Evolutionary conservation across 2,888 invertebrate species (phyloP).

Genomic region (Autographa gamma): DNA sequence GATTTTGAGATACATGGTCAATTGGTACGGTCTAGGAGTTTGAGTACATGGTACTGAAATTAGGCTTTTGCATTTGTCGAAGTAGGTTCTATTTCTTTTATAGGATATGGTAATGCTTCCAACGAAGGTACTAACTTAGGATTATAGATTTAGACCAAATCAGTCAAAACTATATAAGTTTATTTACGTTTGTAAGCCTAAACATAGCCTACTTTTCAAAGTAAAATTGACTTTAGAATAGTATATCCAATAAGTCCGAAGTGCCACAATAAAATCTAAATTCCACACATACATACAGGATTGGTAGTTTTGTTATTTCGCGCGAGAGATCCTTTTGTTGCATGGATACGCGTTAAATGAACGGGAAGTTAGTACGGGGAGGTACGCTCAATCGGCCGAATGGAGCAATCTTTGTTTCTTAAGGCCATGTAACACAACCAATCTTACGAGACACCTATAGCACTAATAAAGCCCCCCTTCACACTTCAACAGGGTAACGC

Average conservation of each 20-base stretch:
- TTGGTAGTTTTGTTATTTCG: slow-evolving; percentile 88
- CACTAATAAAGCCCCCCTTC: slow-evolving; percentile 61
- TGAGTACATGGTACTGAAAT: neutral
- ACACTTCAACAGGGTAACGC: slow-evolving; percentile 37
- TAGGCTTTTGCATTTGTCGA: neutral
- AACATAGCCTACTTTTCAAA: neutral
- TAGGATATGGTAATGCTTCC: too few relatives aligned
- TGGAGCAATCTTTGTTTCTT: slow-evolving; percentile 86
- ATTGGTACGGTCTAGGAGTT: neutral
- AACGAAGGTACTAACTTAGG: too few relatives aligned
- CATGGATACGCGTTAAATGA: slow-evolving; percentile 87
- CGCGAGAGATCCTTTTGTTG: slow-evolving; percentile 86
- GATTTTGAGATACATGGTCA: neutral
- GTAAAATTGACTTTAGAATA: neutral
- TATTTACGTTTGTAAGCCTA: neutral
- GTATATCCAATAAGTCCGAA: slow-evolving; percentile 21
- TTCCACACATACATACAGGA: slow-evolving; percentile 72
- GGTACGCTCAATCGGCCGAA: slow-evolving; percentile 86
- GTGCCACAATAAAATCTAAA: slow-evolving; percentile 63
- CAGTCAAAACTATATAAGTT: too few relatives aligned
- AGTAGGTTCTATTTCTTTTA: too few relatives aligned
- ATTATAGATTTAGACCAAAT: too few relatives aligned
- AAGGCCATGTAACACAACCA: slow-evolving; percentile 81
- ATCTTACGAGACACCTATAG: slow-evolving; percentile 69
- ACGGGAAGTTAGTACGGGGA: slow-evolving; percentile 87